A percentile compares a stretch with the other conserved stretches of the same genome.
These are phyloP conservation scores for Pachycephala philippinensis DNA, from an alignment of 2,113 vertebrate species.

Conservation along the genomic window DNA sequence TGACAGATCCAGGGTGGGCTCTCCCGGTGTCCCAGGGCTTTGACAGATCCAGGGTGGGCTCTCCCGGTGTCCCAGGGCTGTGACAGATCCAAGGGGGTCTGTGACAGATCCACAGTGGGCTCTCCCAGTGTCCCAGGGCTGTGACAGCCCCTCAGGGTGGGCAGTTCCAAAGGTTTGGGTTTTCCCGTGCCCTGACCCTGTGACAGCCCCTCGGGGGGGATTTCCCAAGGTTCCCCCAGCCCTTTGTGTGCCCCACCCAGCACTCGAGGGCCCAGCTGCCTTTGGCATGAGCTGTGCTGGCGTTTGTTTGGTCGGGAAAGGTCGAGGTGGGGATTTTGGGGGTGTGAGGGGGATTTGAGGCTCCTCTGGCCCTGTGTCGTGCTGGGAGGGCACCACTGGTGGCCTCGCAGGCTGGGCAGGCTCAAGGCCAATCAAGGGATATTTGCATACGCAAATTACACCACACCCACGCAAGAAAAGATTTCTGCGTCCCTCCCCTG, in stretches of 20 bases:
- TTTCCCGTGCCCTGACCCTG: background rate
- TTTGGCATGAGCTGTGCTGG: background rate
- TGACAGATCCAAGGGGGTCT: background rate
- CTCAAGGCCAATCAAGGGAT: background rate
- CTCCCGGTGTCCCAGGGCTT: background rate
- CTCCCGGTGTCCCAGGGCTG: accelerated
- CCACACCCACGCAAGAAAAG: accelerated
- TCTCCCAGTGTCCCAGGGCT: no score
- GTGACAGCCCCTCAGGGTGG: background rate
- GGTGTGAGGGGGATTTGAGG: background rate
- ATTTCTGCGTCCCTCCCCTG: background rate
- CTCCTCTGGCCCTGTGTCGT: no score
- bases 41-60: background rate
- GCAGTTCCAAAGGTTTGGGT: background rate
- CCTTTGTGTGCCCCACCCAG: background rate
- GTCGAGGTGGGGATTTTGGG: background rate
- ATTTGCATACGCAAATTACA: background rate
- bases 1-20: background rate
- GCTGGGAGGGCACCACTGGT: background rate
- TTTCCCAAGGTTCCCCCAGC: background rate
- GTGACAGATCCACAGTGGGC: no score
- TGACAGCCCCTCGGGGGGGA: background rate
- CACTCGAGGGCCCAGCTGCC: accelerated
- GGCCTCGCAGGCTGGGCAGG: background rate
- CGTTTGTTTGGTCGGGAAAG: background rate